Evolutionary conservation across 2,113 vertebrate genomes (phyloP), one percentile per base, ranked within the genome.

Genomic region (Serinus canaria): DNA sequence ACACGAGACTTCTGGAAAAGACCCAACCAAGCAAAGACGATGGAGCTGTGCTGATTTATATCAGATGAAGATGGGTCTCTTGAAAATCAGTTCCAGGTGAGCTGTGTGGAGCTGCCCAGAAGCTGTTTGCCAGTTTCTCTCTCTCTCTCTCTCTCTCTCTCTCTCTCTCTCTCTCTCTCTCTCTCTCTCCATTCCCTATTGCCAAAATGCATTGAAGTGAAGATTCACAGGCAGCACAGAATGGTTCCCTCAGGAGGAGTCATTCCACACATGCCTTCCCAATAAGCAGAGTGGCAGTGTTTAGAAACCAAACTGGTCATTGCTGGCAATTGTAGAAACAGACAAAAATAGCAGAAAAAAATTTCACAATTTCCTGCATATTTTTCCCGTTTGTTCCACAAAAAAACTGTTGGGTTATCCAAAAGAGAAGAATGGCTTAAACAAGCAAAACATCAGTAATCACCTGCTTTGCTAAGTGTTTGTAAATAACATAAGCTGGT

Each of bases 371-470:
- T 96, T 94, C 90, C 88, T 96, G 87, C 56, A 75, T 49, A 75
- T 83, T 96, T 93, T 90, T 88, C 81, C 76, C 91, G 64, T 93
- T 86, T 78, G 28, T 93, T 92, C 70, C 50, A 86, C 80, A 92
- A 59, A 56, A 87, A 93, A 62, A 60, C 18, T 11, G 33, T 77
- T 92, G 60, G 21, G 27, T 83, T 93, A 77, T 95, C 83, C 92
- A 89, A 89, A 94, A 92, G 75, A 92, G 53, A 93, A 93, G 63
- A 90, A 92, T 94, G 52, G 76, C 87, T 94, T 92, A 74, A 94
- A 88, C 76, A 93, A 96, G 86, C 63, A 95, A 94, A 95, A 94
- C 90, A 95, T 80, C 79, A 94, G 72, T 78, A 86, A 95, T 94
- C 94, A 95, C 94, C 93, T 89, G 75, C 90, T 95, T 95, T 77